These are phyloP conservation scores for Scarus forsteni DNA, from an alignment of 2,797 vertebrate genomes.

Conservation along the genomic window DNA sequence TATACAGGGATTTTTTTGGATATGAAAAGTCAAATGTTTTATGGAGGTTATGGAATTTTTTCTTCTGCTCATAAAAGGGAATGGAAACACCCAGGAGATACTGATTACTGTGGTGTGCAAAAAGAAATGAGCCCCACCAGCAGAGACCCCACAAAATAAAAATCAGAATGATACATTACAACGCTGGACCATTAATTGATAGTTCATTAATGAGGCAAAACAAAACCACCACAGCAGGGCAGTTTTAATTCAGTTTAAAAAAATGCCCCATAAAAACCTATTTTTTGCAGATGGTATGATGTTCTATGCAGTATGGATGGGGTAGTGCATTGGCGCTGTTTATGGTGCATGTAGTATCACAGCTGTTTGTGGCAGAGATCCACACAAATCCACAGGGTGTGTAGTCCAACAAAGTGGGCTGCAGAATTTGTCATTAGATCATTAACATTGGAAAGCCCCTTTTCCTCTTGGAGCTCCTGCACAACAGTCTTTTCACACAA, in stretches of 20 bases:
- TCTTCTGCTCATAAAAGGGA: neutral
- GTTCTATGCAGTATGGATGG: neutral
- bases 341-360: slow-evolving; percentile 31
- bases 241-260: slow-evolving; percentile 7
- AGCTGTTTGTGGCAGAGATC: slow-evolving; percentile 50
- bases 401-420: slow-evolving; percentile 53
- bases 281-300: slow-evolving; percentile 1
- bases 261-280: neutral
- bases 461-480: slow-evolving; percentile 57
- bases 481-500: slow-evolving; percentile 66
- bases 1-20: neutral
- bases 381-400: slow-evolving; percentile 45
- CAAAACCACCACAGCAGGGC: slow-evolving; percentile 5
- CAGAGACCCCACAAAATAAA: neutral
- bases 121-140: neutral
- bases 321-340: slow-evolving; percentile 29
- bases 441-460: slow-evolving; percentile 67
- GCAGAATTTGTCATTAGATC: slow-evolving; percentile 73
- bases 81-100: no score
- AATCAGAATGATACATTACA: neutral
- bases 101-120: neutral
- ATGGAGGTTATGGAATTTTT: neutral
- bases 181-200: neutral
- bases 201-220: neutral
- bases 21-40: neutral